Evolutionary conservation across 2,113 vertebrate genomes (phyloP), one percentile per base, ranked within the genome.

Genomic region (Synodontis membranacea): DNA sequence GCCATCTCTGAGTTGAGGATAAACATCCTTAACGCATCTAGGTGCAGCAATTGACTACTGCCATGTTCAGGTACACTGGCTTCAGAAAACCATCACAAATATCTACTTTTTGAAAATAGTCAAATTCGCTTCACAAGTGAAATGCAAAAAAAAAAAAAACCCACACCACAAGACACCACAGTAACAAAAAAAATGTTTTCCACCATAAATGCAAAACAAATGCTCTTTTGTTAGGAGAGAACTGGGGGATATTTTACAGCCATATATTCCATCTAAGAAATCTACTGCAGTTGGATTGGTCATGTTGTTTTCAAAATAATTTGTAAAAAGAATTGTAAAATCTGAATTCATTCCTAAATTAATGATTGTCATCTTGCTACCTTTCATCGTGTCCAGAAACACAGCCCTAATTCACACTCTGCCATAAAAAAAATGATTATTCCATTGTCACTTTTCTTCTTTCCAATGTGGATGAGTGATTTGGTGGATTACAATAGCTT

Each of bases 221-320:
- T 75, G 7, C n/a, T n/a, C n/a, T n/a, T n/a, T n/a, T n/a, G 42
- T 72, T 44, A 44, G 21, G 70, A 7, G 72, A 75, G 42, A 46
- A 75, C 25, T 48, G 5, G 14, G 6, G 25, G 25, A 75, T 48
- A n/a, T 25, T 25, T 46, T 23, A 46, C 14, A 75, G n/a, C 8
- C 23, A 42, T 23, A 44, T 28, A n/a, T 75, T 75, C n/a, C 11
- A 0, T 75, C 25, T 0, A 4, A 46, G 42, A 28, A n/a, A 48
- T 75, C 3, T 25, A 72, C 68, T 70, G 34, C 70, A 46, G 44
- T 74, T 25, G 39, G 21, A 44, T 23, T n/a, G n/a, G n/a, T n/a
- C n/a, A n/a, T n/a, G n/a, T n/a, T n/a, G n/a, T n/a, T 46, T 75
- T 75, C 25, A 74, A 74, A 44, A 46, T 23, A 66, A 66, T 68